Percentiles rank a stretch among this genome's conserved stretches.
These are phyloP conservation scores for Eidolon helvum DNA, from an alignment of 2,113 vertebrate genomes.

Conservation along the genomic window DNA sequence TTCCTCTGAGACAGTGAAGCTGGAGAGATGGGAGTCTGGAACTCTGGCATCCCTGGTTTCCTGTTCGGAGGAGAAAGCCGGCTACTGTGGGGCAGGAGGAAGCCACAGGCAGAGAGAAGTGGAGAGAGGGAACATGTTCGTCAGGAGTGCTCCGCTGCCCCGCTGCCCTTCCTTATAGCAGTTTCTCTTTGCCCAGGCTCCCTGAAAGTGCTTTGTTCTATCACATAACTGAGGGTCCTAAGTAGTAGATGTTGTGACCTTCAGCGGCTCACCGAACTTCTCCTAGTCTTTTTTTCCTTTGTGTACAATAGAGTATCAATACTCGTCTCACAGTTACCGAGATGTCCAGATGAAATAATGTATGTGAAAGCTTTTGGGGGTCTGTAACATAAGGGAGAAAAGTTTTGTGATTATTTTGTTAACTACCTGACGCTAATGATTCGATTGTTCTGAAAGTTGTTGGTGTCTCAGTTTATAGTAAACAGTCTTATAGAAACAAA, in stretches of 20 bases:
- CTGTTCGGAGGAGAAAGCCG: neutral
- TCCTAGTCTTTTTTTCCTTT: neutral
- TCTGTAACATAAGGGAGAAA: neutral
- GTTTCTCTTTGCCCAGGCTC: neutral
- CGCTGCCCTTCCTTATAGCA: rapidly evolving
- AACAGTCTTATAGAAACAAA: slow-evolving; percentile 27
- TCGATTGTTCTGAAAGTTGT: neutral
- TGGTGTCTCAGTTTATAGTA: neutral
- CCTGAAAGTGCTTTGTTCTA: neutral
- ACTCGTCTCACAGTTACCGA: neutral
- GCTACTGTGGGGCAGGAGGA: neutral
- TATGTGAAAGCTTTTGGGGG: neutral
- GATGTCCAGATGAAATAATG: neutral
- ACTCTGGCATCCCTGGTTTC: neutral
- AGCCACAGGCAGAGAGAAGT: neutral
- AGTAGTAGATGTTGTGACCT: neutral
- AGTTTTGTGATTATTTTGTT: neutral
- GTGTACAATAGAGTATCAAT: neutral
- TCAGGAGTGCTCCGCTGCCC: neutral
- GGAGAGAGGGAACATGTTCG: rapidly evolving
- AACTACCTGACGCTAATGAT: neutral
- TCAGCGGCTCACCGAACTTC: neutral
- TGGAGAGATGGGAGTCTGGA: neutral
- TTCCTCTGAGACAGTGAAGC: neutral
- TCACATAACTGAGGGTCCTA: neutral